Evolutionary conservation across 2,797 vertebrate genomes (phyloP), one percentile per base, ranked within the genome.

Genomic region (Tangara arthus): DNA sequence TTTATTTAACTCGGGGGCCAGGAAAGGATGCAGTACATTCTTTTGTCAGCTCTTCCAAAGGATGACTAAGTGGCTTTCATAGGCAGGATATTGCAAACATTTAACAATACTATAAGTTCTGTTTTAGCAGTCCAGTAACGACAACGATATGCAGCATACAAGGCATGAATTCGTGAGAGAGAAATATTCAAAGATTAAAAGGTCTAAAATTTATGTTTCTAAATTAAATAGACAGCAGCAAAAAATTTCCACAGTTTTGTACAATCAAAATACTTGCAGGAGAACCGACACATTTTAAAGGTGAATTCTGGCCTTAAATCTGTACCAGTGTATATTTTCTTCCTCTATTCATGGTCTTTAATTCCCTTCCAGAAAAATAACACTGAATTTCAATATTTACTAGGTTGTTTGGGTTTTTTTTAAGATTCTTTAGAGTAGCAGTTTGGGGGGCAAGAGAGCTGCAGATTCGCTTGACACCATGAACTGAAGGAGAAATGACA

Each of bases 381-480:
- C 18, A 30, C 11, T 7, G n/a, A 57, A 68, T 65, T 75, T 90
- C 47, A 81, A 39, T 28, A 41, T 71, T 37, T 53, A 18, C 15
- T 27, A 13, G 5, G 3, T 34, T 30, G 16, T 34, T 56, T 7
- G 5, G 10, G 17, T 5, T 57, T 71, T 82, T 68, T 84, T 35
- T 2, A 49, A 63, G 32, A 23, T 66, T 73, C 49, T 56, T 52
- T 26, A 30, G 21, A 34, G 8, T 14, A 37, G 32, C 14, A 35
- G 0, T 15, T 17, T 3, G 9, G 7, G 2, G 4, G 2, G 3
- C 9, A 34, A 73, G 15, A 39, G 4, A 56, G 5, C 21, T 20
- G 5, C 0, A 0, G 18, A 17, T 27, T 64, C 13, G 3, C 14
- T 14, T 0, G 10, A 16, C 30, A 28, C 20, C 2, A 0, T 28